These are phyloP conservation scores for Scalopus aquaticus DNA, from an alignment of 2,113 vertebrate species.

Conservation along the genomic window DNA sequence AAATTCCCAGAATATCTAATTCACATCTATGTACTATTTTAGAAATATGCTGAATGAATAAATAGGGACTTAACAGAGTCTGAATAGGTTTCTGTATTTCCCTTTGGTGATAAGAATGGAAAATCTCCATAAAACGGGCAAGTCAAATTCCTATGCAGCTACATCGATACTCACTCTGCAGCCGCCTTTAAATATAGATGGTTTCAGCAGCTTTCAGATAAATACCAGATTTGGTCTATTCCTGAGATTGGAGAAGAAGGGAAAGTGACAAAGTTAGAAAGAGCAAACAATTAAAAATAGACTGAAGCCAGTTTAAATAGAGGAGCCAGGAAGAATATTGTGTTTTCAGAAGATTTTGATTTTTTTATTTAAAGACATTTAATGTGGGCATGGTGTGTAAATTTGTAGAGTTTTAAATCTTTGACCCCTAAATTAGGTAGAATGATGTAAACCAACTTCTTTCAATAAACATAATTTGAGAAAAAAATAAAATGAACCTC, in stretches of 20 bases:
- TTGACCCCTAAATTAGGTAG: no score
- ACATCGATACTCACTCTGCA: background rate
- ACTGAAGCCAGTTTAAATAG: background rate
- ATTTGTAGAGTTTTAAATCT: no score
- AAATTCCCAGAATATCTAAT: background rate
- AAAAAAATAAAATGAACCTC: no score
- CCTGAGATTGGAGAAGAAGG: background rate
- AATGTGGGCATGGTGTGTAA: background rate
- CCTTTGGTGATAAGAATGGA: background rate
- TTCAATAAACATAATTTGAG: background rate
- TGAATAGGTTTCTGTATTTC: slow-evolving; percentile 33
- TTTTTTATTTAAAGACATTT: background rate
- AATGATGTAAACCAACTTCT: no score
- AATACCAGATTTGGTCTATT: background rate
- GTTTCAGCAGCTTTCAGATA: slow-evolving; percentile 7
- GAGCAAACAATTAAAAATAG: background rate
- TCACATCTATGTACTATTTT: background rate
- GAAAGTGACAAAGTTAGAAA: background rate
- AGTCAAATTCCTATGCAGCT: background rate
- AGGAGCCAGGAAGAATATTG: background rate
- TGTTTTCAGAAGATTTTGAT: background rate
- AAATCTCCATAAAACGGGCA: background rate
- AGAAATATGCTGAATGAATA: slow-evolving; percentile 11
- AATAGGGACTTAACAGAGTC: background rate
- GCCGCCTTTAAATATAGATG: background rate